A percentile compares a stretch with the other conserved stretches of the same genome.
These are phyloP conservation scores for Peromyscus californicus DNA, from an alignment of 2,113 vertebrate species.

Conservation along the genomic window DNA sequence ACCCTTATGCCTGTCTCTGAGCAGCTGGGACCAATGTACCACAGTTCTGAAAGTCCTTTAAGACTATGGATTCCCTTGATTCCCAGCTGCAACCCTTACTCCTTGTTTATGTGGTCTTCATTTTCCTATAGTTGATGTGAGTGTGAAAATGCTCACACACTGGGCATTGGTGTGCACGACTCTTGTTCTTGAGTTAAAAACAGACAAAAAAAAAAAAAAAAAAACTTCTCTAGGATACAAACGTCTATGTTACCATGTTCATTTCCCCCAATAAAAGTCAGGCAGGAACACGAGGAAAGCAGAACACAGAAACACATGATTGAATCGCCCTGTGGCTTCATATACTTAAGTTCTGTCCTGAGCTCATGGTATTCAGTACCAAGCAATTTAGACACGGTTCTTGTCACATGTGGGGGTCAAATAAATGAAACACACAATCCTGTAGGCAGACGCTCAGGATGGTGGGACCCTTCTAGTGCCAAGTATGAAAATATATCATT, in stretches of 20 bases:
- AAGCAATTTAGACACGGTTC: not conserved
- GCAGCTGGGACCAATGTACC: not conserved
- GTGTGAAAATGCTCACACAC: accelerated
- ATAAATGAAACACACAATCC: not conserved
- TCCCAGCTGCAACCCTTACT: accelerated
- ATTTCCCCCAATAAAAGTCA: not conserved
- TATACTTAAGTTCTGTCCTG: no score
- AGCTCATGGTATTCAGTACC: not conserved
- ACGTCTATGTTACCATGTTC: not conserved
- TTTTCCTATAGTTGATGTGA: not conserved
- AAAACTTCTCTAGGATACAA: not conserved
- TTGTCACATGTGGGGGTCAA: not conserved
- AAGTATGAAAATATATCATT: not conserved
- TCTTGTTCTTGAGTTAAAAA: not conserved
- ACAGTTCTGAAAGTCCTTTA: not conserved
- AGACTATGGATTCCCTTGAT: accelerated
- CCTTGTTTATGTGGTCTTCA: no score
- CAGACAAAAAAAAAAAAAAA: no score
- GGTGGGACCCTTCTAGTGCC: not conserved
- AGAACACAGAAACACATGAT: not conserved
- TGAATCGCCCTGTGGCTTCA: not conserved
- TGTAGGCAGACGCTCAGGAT: not conserved
- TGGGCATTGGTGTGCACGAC: accelerated
- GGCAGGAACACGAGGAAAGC: not conserved
- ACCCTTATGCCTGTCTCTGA: not conserved